Conservation (phyloP, 2,888 invertebrate species). For the Callinectes sapidus region DNA sequence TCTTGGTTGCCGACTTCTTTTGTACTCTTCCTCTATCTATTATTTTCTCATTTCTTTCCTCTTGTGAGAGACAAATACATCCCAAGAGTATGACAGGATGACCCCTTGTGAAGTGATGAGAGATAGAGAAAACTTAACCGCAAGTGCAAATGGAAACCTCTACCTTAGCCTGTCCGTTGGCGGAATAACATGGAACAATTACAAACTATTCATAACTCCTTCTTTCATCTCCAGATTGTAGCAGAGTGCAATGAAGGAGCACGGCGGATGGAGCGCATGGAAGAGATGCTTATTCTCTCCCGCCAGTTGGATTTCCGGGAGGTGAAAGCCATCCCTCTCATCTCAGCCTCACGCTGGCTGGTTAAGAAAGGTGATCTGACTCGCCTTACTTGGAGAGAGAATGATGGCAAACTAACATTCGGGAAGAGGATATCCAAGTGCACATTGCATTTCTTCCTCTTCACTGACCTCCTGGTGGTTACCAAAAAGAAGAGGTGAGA, state of each 20-base stretch:
- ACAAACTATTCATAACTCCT: background rate
- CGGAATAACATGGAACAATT: too few species aligned
- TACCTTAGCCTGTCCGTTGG: too few species aligned
- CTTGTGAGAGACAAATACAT: background rate
- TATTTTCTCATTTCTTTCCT: background rate
- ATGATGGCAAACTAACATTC: constrained; percentile 87
- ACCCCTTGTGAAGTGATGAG: too few species aligned
- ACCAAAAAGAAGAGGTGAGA: constrained; percentile 81
- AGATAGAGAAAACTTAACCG: too few species aligned
- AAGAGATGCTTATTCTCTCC: constrained; percentile 85
- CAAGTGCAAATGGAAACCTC: too few species aligned
- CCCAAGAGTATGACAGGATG: too few species aligned
- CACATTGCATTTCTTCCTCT: constrained; percentile 86
- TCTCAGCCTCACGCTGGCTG: constrained; percentile 81
- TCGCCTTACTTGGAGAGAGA: constrained; percentile 84
- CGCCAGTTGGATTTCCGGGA: constrained; percentile 81
- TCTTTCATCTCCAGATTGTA: constrained; percentile 82
- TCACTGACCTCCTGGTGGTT: constrained; percentile 93
- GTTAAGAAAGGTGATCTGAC: constrained; percentile 89
- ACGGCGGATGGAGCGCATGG: constrained; percentile 84
- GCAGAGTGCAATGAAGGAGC: constrained; percentile 96
- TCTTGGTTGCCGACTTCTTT: too few species aligned
- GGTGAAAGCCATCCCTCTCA: constrained; percentile 78
- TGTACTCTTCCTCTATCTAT: too few species aligned
- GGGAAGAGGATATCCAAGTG: constrained; percentile 87